Evolutionary conservation across 2,113 vertebrate species (phyloP).

Genomic region (Vanacampus margaritifer): DNA sequence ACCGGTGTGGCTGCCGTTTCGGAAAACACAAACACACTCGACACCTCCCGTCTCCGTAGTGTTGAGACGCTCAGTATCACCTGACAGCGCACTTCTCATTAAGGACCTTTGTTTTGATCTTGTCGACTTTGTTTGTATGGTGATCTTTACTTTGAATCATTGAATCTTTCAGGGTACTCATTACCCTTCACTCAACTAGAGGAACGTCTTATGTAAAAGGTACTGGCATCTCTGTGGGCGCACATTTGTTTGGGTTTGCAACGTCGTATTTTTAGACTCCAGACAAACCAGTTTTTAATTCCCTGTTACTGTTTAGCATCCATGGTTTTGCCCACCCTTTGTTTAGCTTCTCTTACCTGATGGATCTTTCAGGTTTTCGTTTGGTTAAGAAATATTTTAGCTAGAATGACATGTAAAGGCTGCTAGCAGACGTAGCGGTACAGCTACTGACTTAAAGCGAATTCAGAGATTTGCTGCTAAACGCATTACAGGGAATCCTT

Average conservation of each 20-base stretch:
- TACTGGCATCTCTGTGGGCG: slow-evolving; percentile 35
- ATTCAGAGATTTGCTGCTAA: no score
- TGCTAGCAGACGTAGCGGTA: no score
- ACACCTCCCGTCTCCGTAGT: slow-evolving; percentile 47
- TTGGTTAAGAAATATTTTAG: not conserved
- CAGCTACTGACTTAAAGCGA: no score
- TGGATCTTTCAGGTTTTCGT: no score
- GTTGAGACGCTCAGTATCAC: slow-evolving; percentile 34
- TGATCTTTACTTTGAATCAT: slow-evolving; percentile 44
- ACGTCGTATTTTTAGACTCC: slow-evolving; percentile 57
- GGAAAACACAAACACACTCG: slow-evolving; percentile 44
- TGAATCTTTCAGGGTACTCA: slow-evolving; percentile 42
- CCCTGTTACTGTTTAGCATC: slow-evolving; percentile 55
- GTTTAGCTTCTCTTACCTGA: slow-evolving; percentile 20
- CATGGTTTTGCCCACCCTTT: slow-evolving; percentile 53
- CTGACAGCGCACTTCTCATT: slow-evolving; percentile 49
- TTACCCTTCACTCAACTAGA: slow-evolving; percentile 47
- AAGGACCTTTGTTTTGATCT: slow-evolving; percentile 46
- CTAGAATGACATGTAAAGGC: no score
- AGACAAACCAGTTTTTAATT: not conserved
- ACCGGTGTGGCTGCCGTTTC: slow-evolving; percentile 30
- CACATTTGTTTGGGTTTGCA: slow-evolving; percentile 29
- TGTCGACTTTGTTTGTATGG: slow-evolving; percentile 1
- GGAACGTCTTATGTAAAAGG: slow-evolving; percentile 13
- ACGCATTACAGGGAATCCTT: no score